These are phyloP conservation scores for Acleris cristana DNA, from an alignment of 2,888 invertebrate genomes.

Conservation along the genomic window DNA sequence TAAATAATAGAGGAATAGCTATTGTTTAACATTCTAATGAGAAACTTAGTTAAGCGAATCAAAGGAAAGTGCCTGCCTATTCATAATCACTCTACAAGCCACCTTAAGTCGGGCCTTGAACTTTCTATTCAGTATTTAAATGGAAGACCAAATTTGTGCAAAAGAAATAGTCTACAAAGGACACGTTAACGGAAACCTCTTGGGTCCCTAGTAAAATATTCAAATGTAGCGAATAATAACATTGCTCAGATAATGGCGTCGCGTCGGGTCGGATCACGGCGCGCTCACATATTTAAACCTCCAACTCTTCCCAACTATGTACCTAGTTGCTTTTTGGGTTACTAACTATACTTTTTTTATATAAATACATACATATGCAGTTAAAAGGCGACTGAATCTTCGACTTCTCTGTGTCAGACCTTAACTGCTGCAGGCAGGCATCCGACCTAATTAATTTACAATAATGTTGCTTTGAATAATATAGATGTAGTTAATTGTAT, in stretches of 20 bases:
- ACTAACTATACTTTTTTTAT: too few species aligned
- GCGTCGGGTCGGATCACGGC: slow-evolving; percentile 26
- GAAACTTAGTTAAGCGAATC: too few species aligned
- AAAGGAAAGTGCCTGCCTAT: too few species aligned
- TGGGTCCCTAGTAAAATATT: slow-evolving; percentile 61
- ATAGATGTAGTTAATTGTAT: too few species aligned
- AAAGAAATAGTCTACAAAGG: slow-evolving; percentile 44
- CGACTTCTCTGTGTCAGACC: too few species aligned
- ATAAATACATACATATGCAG: too few species aligned
- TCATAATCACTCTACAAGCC: too few species aligned
- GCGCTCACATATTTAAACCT: slow-evolving; percentile 17
- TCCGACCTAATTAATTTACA: too few species aligned
- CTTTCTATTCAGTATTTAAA: slow-evolving; percentile 32
- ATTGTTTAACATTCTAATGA: background rate
- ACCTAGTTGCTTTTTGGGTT: background rate
- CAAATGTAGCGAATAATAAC: slow-evolving; percentile 61
- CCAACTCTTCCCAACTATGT: slow-evolving; percentile 26
- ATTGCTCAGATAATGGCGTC: slow-evolving; percentile 35
- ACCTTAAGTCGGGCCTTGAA: slow-evolving; percentile 7
- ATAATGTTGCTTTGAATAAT: too few species aligned
- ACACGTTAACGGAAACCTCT: slow-evolving; percentile 52
- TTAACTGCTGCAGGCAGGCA: too few species aligned
- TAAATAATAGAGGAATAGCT: too few species aligned
- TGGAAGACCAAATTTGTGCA: slow-evolving; percentile 28
- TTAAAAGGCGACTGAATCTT: too few species aligned